phyloP scores from a whole-genome alignment of 2,797 vertebrate genomes.

The Hapalemur alaotrensis region DNA sequence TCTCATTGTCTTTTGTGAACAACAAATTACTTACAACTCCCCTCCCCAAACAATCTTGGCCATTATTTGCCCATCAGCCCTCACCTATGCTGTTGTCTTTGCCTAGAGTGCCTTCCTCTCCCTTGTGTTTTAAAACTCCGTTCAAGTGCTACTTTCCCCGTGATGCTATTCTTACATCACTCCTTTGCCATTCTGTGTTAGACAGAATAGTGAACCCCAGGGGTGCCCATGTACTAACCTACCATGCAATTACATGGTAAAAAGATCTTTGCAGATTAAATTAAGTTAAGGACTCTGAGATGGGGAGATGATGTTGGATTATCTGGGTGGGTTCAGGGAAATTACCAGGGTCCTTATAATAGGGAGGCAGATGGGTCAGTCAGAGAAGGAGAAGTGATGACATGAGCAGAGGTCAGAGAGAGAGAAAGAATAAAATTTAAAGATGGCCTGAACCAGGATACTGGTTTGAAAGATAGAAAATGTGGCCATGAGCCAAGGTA shows the following conservation, averaged over 20 bases:
- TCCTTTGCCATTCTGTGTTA: background rate
- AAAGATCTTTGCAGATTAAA: background rate
- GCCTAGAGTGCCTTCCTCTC: background rate
- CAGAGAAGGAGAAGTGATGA: background rate
- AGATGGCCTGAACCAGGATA: background rate
- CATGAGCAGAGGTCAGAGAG: background rate
- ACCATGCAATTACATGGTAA: background rate
- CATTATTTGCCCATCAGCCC: background rate
- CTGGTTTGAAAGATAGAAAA: background rate
- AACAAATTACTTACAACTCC: background rate
- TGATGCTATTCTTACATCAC: background rate
- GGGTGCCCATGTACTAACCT: background rate
- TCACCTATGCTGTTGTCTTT: background rate
- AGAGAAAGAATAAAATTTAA: background rate
- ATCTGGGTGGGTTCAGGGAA: background rate
- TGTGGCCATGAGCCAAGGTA: background rate
- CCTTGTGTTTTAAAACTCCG: background rate
- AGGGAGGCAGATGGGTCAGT: background rate
- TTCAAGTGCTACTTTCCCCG: background rate
- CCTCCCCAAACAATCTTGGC: background rate
- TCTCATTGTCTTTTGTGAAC: background rate
- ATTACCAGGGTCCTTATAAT: background rate
- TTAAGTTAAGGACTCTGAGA: constrained; percentile 2
- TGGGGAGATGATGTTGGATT: background rate
- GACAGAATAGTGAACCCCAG: background rate